A percentile compares a stretch with the other conserved stretches of the same genome.
Conservation (phyloP, 2,113 vertebrate species). For the Pygathrix nemaeus region DNA sequence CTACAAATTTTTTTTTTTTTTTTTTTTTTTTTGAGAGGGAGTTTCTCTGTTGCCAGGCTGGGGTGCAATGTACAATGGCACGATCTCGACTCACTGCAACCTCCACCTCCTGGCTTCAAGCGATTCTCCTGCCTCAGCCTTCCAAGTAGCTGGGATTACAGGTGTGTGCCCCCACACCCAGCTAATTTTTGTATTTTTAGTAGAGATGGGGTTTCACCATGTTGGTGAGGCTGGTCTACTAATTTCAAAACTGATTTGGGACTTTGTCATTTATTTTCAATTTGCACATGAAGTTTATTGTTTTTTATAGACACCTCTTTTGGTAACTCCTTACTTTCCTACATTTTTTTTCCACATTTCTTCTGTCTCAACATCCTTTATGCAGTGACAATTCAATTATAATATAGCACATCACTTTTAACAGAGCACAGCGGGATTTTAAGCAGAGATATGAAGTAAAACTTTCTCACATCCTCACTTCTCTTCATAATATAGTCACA, state of each 20-base stretch:
- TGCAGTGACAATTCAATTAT: background rate
- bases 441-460: background rate
- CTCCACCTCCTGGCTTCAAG: too few species aligned
- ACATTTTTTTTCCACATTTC: background rate
- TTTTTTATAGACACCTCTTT: background rate
- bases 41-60: too few species aligned
- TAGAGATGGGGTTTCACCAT: too few species aligned
- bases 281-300: background rate
- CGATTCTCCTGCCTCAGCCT: too few species aligned
- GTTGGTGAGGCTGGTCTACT: background rate
- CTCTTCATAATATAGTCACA: background rate
- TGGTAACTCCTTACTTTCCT: background rate
- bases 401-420: background rate
- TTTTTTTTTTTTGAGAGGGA: too few species aligned
- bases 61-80: too few species aligned
- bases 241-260: background rate
- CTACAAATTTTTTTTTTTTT: too few species aligned
- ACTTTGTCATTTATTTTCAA: background rate
- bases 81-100: too few species aligned
- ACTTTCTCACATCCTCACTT: background rate
- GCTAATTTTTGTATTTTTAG: too few species aligned
- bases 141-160: too few species aligned
- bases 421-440: background rate
- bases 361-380: background rate
- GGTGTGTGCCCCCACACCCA: too few species aligned